These are phyloP conservation scores for Macrophya alboannulata DNA, from an alignment of 2,888 invertebrate species.

Conservation along the genomic window DNA sequence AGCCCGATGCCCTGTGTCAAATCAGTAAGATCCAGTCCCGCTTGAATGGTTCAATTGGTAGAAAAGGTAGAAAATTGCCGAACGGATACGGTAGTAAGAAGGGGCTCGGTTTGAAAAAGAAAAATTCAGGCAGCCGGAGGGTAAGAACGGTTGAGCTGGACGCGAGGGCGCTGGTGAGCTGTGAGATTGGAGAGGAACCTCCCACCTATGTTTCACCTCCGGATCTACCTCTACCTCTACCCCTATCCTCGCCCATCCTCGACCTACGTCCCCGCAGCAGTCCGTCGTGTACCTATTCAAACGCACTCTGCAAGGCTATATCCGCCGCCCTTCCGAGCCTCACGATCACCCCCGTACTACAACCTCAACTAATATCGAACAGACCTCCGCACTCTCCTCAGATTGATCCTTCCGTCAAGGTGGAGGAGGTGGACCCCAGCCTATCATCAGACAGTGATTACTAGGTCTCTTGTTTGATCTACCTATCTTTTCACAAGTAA, in stretches of 20 bases:
- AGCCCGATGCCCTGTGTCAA: slow-evolving; percentile 28
- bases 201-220: slow-evolving; percentile 54
- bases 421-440: slow-evolving; percentile 65
- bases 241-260: slow-evolving; percentile 38
- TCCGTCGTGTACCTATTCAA: slow-evolving; percentile 52
- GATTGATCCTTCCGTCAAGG: slow-evolving; percentile 60
- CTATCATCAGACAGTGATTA: slow-evolving; percentile 59
- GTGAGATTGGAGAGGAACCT: slow-evolving; percentile 66
- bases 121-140: slow-evolving; percentile 63
- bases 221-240: slow-evolving; percentile 2
- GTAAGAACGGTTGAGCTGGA: slow-evolving; percentile 68
- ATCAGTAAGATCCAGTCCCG: slow-evolving; percentile 44
- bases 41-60: slow-evolving; percentile 41
- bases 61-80: slow-evolving; percentile 31
- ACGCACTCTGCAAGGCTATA: slow-evolving; percentile 57
- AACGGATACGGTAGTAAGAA: slow-evolving; percentile 27
- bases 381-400: slow-evolving; percentile 53
- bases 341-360: slow-evolving; percentile 55
- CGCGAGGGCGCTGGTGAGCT: slow-evolving; percentile 69
- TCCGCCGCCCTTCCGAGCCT: slow-evolving; percentile 57
- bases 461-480: slow-evolving; percentile 58
- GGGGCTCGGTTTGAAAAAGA: slow-evolving; percentile 50
- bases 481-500: slow-evolving; percentile 51
- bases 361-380: slow-evolving; percentile 46
- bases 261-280: neutral